Evolutionary conservation across 2,888 invertebrate genomes (phyloP), one percentile per base, ranked within the genome.

Genomic region (Chymomyza fuscimana): DNA sequence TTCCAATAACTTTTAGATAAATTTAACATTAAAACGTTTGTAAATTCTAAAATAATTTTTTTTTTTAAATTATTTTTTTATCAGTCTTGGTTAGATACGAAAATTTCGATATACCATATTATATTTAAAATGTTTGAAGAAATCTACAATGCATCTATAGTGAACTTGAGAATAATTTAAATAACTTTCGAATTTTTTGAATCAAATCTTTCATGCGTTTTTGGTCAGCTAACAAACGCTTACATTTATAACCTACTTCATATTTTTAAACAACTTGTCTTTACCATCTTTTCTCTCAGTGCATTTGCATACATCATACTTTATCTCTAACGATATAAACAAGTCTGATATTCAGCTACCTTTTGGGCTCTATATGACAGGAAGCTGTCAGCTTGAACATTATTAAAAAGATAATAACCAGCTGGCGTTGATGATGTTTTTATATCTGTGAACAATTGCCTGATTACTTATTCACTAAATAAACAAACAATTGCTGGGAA

Each of bases 381-480:
- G 81, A 87, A 82, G 79, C 87, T 86, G 86, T 86, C 82, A 83
- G 66, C 73, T 70, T 75, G 10, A 81, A 71, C 66, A 69, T 81
- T 86, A 74, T 87, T 87, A 83, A 83, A 86, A 83, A 83, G 82
- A 83, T 83, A 86, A 83, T 67, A 66, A 59, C 59, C 19, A 58
- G 50, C 56, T 46, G 40, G 65, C 51, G 73, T 19, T 54, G 54
- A 54, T 54, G 54, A 54, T 51, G 46, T 52, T 63, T 73, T 78
- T 86, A 86, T 82, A 83, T 82, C 58, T 69, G 54, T 72, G 61
- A 70, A 65, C 77, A 71, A 36, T 68, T 73, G 50, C 69, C 36
- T 50, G 22, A 63, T 54, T 54, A 54, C 54, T 54, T 22, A 54
- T 22, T 54, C 54, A 54, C 16, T 22, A 19, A 7, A 54, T n/a